Percentiles rank a stretch among this genome's conserved stretches.
Conservation (phyloP, 92 coral and sea anemone species). For the Parazoanthus darwini region DNA sequence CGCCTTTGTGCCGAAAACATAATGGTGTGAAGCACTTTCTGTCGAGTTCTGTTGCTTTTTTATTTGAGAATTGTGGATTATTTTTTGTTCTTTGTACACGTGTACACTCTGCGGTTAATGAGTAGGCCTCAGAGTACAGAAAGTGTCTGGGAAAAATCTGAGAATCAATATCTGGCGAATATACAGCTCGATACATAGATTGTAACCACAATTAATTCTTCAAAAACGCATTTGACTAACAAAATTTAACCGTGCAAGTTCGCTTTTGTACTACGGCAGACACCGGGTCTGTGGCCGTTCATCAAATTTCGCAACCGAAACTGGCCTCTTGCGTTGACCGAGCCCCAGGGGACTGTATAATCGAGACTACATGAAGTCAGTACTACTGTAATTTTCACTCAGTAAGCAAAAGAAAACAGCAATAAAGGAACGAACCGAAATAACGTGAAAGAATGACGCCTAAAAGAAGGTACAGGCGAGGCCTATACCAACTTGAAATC, state of each 20-base stretch:
- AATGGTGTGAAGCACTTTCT: background rate
- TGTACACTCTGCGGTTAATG: background rate
- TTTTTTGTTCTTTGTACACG: too few relatives aligned
- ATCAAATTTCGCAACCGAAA: slow-evolving; percentile 1
- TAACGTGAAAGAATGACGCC: background rate
- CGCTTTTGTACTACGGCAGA: background rate
- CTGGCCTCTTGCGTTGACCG: background rate
- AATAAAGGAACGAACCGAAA: background rate
- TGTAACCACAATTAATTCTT: background rate
- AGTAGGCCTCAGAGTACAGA: background rate
- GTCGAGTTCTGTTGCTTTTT: background rate
- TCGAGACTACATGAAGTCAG: background rate
- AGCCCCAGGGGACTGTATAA: slow-evolving; percentile 3
- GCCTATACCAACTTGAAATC: background rate
- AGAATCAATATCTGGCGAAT: too few relatives aligned
- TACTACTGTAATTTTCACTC: background rate
- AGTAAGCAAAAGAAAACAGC: background rate
- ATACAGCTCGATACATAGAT: background rate
- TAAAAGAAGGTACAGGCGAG: background rate
- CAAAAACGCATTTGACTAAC: background rate
- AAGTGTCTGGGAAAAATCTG: too few relatives aligned
- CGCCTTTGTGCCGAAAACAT: background rate
- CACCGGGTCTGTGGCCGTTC: background rate
- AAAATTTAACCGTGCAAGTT: background rate
- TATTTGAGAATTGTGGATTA: background rate